These are phyloP conservation scores for Calliphora vomitoria DNA, from an alignment of 2,888 invertebrate species.

Conservation along the genomic window DNA sequence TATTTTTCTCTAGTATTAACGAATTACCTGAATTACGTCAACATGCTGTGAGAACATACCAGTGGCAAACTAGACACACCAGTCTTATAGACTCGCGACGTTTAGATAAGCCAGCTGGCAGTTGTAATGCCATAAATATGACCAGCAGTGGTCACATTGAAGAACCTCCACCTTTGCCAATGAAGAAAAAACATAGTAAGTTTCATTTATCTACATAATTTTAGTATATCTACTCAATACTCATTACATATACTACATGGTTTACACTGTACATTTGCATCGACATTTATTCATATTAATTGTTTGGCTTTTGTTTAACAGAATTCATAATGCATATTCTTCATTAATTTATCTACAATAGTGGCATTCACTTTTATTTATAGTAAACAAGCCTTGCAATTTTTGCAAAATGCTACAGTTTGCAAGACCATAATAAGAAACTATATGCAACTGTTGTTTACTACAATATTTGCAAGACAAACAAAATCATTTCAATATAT, in stretches of 20 bases:
- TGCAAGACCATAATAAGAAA: no score
- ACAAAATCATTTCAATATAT: no score
- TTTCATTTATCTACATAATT: slow-evolving; percentile 79
- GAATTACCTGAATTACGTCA: slow-evolving; percentile 84
- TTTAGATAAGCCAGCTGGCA: slow-evolving; percentile 75
- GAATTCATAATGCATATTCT: not conserved
- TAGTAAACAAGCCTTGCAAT: no score
- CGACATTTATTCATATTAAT: not conserved
- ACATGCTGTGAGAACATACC: slow-evolving; percentile 79
- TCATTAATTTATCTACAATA: no score
- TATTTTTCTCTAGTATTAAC: slow-evolving; percentile 74
- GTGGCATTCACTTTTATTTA: no score
- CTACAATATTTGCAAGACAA: no score
- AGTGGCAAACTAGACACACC: slow-evolving; percentile 84
- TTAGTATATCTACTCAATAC: not conserved
- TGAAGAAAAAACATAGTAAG: slow-evolving; percentile 98
- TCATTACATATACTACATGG: slow-evolving; percentile 21
- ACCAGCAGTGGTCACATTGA: slow-evolving; percentile 85
- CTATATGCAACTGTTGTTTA: no score
- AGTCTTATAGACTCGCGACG: slow-evolving; percentile 83
- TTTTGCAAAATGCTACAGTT: no score
- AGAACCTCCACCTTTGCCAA: slow-evolving; percentile 94
- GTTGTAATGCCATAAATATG: slow-evolving; percentile 75
- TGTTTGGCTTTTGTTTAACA: not conserved
- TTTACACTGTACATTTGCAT: slow-evolving; percentile 66